Evolutionary conservation across 2,113 vertebrate species (phyloP).

Genomic region (Petrocephalus zakoni): DNA sequence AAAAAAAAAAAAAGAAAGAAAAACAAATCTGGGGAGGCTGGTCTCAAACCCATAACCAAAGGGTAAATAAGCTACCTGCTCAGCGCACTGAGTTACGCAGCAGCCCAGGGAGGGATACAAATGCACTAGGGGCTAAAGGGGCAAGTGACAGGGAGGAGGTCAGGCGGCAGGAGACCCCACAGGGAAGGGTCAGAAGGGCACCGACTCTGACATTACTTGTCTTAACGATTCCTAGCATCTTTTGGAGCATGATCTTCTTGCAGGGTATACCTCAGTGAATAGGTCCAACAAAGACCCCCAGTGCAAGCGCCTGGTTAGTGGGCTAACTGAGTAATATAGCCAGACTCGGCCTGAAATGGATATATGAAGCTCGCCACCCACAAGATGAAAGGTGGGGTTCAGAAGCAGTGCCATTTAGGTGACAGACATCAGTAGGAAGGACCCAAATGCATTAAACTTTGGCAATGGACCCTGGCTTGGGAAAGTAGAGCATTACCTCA

Average conservation of each 20-base stretch:
- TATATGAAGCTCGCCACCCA: neutral
- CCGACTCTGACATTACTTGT: neutral
- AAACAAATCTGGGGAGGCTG: too few relatives aligned
- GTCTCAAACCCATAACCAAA: too few relatives aligned
- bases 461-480: neutral
- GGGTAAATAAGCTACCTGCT: too few relatives aligned
- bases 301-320: neutral
- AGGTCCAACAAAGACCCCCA: too few relatives aligned
- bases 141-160: too few relatives aligned
- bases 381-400: neutral
- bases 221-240: neutral
- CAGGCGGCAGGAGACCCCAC: too few relatives aligned
- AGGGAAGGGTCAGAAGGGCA: too few relatives aligned
- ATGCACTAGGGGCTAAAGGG: too few relatives aligned
- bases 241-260: neutral
- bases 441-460: neutral
- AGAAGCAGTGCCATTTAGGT: neutral
- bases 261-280: neutral
- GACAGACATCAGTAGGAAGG: neutral
- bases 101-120: too few relatives aligned
- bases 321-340: neutral
- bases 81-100: too few relatives aligned
- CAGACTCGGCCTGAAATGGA: neutral
- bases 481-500: neutral
- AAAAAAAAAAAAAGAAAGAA: too few relatives aligned